A percentile compares a stretch with the other conserved stretches of the same genome.
Evolutionary conservation across 1,140 invertebrate species (phyloP).

Genomic region (Thaumetopoea pityocampa): DNA sequence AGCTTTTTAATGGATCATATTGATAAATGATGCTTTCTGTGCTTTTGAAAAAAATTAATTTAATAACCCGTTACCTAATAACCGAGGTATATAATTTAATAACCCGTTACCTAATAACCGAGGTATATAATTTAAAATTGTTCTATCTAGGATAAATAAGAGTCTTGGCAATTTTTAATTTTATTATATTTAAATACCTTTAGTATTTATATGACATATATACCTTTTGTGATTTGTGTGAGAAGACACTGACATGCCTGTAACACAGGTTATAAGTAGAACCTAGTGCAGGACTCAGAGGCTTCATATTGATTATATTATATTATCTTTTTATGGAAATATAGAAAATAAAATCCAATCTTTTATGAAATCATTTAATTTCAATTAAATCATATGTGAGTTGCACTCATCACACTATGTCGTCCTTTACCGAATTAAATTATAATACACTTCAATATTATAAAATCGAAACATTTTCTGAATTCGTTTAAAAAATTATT

Average conservation of each 20-base stretch:
- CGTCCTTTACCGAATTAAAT: conserved; percentile 4
- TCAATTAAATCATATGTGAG: neutral
- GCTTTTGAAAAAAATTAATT: conserved; percentile 8
- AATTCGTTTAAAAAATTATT: conserved; percentile 6
- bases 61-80: neutral
- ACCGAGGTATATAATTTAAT: neutral
- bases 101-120: too few relatives aligned
- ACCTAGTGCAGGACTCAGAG: too few relatives aligned
- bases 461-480: conserved; percentile 7
- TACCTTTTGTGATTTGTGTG: too few relatives aligned
- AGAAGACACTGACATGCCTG: too few relatives aligned
- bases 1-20: conserved; percentile 6
- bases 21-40: conserved; percentile 9
- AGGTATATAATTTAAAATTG: neutral
- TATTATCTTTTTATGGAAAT: too few relatives aligned
- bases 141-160: neutral
- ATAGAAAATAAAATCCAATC: neutral
- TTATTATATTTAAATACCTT: too few relatives aligned
- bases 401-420: conserved; percentile 8
- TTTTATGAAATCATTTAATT: too few relatives aligned
- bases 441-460: conserved; percentile 8
- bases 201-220: too few relatives aligned
- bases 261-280: too few relatives aligned
- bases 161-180: too few relatives aligned
- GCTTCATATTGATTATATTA: too few relatives aligned